phyloP scores from a whole-genome alignment of 2,888 invertebrate species.

The Carterocephalus palaemon region DNA sequence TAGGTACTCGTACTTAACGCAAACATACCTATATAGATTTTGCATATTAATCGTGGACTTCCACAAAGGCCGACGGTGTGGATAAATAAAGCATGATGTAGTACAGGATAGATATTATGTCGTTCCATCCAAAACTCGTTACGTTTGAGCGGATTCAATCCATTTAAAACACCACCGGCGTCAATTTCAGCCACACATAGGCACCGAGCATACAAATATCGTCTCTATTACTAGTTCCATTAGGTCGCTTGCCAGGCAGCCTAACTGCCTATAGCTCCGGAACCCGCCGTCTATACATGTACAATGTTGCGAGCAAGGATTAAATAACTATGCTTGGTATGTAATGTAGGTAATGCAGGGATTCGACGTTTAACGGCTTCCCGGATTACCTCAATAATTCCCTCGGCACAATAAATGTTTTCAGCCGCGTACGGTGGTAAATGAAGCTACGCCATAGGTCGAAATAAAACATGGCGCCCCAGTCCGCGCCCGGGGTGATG shows the following conservation, averaged over 20 bases:
- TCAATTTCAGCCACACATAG: conserved; percentile 51
- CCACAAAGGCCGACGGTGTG: conserved; percentile 38
- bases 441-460: conserved; percentile 39
- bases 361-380: conserved; percentile 75
- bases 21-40: conserved; percentile 7
- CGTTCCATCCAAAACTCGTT: conserved; percentile 54
- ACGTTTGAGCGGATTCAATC: conserved; percentile 61
- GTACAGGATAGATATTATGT: conserved; percentile 48
- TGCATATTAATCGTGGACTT: conserved; percentile 12
- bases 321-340: conserved; percentile 71
- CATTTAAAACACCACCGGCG: conserved; percentile 58
- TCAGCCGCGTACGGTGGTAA: conserved; percentile 45
- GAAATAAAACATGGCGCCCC: conserved; percentile 42
- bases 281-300: conserved; percentile 46
- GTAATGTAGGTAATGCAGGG: conserved; percentile 74
- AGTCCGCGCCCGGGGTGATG: conserved; percentile 45
- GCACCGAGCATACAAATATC: conserved; percentile 48
- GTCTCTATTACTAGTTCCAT: conserved; percentile 55
- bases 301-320: conserved; percentile 65
- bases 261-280: conserved; percentile 33
- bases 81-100: conserved; percentile 44
- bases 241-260: conserved; percentile 50
- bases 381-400: conserved; percentile 72
- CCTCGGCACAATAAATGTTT: conserved; percentile 73
- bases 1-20: not conserved